A percentile compares a stretch with the other conserved stretches of the same genome.
phyloP scores from a whole-genome alignment of 2,113 vertebrate genomes.

The Clinocottus analis region DNA sequence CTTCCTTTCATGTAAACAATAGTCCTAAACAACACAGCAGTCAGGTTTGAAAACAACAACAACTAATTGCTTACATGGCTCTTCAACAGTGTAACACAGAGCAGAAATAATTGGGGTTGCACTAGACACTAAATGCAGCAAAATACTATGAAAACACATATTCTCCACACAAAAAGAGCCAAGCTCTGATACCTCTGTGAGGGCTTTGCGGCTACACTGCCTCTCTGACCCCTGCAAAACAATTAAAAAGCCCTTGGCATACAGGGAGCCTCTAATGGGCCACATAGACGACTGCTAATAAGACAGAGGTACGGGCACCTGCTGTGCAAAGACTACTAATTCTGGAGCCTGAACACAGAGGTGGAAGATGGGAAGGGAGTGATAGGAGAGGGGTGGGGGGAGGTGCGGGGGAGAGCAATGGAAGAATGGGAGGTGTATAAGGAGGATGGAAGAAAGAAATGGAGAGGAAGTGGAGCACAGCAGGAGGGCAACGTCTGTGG shows the following conservation, averaged over 20 bases:
- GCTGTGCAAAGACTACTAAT: constrained; percentile 69
- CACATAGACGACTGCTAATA: constrained; percentile 76
- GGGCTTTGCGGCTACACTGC: constrained; percentile 54
- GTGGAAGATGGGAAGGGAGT: constrained; percentile 24
- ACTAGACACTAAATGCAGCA: constrained; percentile 54
- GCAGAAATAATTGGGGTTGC: constrained; percentile 63
- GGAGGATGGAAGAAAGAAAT: constrained; percentile 12
- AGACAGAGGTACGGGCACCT: constrained; percentile 69
- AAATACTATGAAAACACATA: constrained; percentile 45
- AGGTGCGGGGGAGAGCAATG: constrained; percentile 15
- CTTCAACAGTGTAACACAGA: constrained; percentile 50
- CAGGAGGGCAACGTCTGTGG: constrained; percentile 17
- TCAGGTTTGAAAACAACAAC: constrained; percentile 6
- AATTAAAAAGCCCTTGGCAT: constrained; percentile 74
- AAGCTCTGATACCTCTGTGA: constrained; percentile 12
- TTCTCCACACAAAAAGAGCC: background rate
- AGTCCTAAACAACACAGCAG: background rate
- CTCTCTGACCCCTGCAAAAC: constrained; percentile 70
- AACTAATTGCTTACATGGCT: constrained; percentile 56
- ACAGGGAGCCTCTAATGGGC: constrained; percentile 73
- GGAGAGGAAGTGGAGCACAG: constrained; percentile 15
- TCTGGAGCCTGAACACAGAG: constrained; percentile 42
- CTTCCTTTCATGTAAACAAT: constrained; percentile 29
- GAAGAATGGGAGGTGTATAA: constrained; percentile 13
- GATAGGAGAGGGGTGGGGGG: background rate